Base-by-base conservation (phyloP, 2,888 invertebrate species). In the Rhodophaea formosa region DNA sequence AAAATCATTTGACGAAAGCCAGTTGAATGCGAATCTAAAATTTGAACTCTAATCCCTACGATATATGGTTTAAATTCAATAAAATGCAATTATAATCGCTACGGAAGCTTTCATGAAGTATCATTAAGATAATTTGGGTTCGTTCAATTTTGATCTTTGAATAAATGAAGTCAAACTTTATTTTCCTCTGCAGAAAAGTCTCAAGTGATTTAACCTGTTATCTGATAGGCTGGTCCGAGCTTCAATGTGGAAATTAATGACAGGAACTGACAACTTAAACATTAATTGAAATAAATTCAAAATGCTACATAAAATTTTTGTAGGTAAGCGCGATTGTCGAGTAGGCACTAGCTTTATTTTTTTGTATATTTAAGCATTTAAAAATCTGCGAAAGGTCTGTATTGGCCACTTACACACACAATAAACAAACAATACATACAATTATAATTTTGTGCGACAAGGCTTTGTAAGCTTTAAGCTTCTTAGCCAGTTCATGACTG, bases 161-260 rank as follows among this genome's bases (percentile, higher is more conserved):
- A 6, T 0, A 12, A 0, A 1, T 45, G 3, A 10, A 0, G 1
- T 35, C 35, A 32, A 32, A 45, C 12, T 54, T 8, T 8, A 16
- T 45, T 54, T 45, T 45, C 16, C 5, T 6, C 14, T 54, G 10
- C 7, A 15, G 8, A 1, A 12, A 17, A 17, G n/a, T 35, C 7
- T 45, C 30, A 45, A 53, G 42, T 39, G 52, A 54, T 54, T 54
- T 30, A 44, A 45, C 45, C 56, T 64, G 63, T 57, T 51, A 51
- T 55, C 59, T 64, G 62, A 57, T 23, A 16, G 53, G 55, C 55
- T 56, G 61, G 43, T 35, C 57, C 45, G 30, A 17, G 29, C 52
- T 30, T 39, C 58, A 61, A 23, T 23, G 23, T 55, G 56, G 52
- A 59, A 52, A 59, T 46, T 23, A 46, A 46, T 46, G 17, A 5